Evolutionary conservation across 2,888 invertebrate genomes (phyloP).

Genomic region (Drosophila setosimentum): DNA sequence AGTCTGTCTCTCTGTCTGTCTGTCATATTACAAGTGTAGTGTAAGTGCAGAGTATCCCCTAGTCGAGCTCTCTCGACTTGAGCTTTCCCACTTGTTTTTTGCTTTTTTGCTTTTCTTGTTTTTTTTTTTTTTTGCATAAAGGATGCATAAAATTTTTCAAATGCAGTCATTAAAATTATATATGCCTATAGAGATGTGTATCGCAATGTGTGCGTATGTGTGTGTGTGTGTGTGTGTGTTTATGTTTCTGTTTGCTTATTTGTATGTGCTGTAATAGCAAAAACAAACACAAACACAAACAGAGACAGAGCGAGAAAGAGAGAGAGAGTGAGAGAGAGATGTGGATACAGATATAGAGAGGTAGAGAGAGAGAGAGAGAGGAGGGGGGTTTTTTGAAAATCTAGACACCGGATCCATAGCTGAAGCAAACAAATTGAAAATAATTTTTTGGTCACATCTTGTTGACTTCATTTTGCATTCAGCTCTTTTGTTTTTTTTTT

Average conservation of each 20-base stretch:
- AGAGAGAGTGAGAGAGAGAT: background rate
- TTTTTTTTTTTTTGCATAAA: conserved; percentile 2
- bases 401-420: conserved; percentile 22
- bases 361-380: background rate
- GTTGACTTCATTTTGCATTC: conserved; percentile 56
- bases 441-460: conserved; percentile 33
- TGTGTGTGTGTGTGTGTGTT: conserved; percentile 22
- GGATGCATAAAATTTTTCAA: conserved; percentile 12
- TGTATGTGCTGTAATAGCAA: conserved; percentile 50
- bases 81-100: background rate
- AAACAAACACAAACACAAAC: conserved; percentile 34
- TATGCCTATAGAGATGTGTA: conserved; percentile 35
- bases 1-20: no score
- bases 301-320: background rate
- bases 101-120: background rate
- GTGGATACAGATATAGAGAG: background rate
- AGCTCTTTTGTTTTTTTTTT: conserved; percentile 26
- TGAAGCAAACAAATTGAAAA: conserved; percentile 53
- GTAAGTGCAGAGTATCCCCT: background rate
- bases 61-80: background rate
- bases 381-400: background rate
- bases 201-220: conserved; percentile 12
- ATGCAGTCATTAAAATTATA: conserved; percentile 51
- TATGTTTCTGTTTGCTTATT: conserved; percentile 34
- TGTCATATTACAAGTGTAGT: background rate